phyloP scores from a whole-genome alignment of 2,113 vertebrate species.

The Ptilorrhoa leucosticta region DNA sequence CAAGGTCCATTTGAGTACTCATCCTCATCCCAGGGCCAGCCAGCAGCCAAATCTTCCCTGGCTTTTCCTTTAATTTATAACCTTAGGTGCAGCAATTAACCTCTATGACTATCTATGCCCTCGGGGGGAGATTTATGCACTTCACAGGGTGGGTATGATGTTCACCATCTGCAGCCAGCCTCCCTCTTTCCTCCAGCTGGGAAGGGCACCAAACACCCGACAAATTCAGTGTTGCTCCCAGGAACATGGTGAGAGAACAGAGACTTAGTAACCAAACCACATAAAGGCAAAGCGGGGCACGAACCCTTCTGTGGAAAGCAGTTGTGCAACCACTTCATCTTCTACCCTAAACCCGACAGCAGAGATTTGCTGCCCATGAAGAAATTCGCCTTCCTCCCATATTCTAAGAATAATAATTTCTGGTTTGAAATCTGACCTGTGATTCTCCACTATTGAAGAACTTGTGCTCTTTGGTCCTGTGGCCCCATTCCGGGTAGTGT shows the following conservation, averaged over 20 bases:
- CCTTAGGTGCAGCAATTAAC: neutral
- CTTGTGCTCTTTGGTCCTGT: neutral
- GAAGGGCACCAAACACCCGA: neutral
- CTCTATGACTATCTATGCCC: neutral
- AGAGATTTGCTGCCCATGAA: neutral
- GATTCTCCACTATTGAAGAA: neutral
- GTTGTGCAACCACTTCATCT: neutral
- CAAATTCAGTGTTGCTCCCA: neutral
- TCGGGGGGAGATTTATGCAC: neutral
- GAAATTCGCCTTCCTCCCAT: neutral
- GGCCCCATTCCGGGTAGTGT: neutral
- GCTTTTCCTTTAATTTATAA: neutral
- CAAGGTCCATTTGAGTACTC: neutral
- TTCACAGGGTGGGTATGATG: neutral
- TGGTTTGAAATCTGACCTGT: neutral
- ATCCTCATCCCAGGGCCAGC: neutral
- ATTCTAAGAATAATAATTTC: neutral
- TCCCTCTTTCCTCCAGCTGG: rapidly evolving
- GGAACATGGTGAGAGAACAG: neutral
- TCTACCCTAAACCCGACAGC: neutral
- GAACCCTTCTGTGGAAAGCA: neutral
- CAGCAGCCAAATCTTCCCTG: neutral
- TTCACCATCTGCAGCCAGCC: neutral
- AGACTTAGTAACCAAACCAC: neutral
- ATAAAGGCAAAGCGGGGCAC: neutral